phyloP scores from a whole-genome alignment of 2,797 vertebrate species.

The Chaetophractus vellerosus region DNA sequence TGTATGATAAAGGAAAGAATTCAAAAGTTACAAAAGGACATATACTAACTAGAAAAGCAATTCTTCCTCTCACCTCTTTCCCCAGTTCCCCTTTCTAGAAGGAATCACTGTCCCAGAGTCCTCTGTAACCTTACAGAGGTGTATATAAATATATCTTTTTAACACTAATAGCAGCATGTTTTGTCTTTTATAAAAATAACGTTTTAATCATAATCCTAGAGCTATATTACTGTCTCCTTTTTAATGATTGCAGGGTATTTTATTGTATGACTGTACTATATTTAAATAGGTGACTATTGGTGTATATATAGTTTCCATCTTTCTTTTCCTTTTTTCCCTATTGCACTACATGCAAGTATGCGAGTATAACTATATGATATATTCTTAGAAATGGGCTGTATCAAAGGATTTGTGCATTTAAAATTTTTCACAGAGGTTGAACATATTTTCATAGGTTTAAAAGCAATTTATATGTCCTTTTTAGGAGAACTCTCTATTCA shows the following conservation, averaged over 20 bases:
- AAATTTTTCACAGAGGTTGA: background rate
- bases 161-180: background rate
- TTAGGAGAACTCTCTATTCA: background rate
- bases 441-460: background rate
- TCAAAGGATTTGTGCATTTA: background rate
- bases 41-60: background rate
- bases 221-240: background rate
- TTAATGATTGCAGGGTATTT: background rate
- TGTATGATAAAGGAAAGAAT: background rate
- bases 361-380: background rate
- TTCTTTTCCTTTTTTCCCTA: background rate
- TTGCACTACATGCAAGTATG: background rate
- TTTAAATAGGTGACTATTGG: background rate
- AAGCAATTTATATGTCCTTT: background rate
- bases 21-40: background rate
- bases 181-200: background rate
- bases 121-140: background rate
- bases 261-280: background rate
- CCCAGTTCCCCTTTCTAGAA: background rate
- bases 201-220: background rate
- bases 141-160: background rate
- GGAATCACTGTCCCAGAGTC: no score
- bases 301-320: background rate
- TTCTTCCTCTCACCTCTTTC: background rate
- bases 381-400: background rate